Base-by-base conservation (phyloP, 1,140 invertebrate genomes). In the Marisa cornuarietis region DNA sequence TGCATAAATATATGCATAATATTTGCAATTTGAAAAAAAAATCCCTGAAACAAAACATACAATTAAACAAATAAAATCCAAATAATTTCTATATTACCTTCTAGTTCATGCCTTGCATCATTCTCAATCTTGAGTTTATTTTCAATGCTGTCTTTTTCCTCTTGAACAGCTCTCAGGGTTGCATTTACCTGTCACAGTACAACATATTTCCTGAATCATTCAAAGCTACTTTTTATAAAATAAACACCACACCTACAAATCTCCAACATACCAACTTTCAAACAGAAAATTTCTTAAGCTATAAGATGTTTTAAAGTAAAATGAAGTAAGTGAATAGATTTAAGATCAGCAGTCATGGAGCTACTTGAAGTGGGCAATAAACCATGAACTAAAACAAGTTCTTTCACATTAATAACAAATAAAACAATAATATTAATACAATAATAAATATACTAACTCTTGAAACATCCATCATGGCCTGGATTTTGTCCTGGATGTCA, bases 111-210 rank as follows among this genome's bases (percentile, higher is more conserved):
- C 31, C 90, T 87, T 58, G 88, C 86, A 73, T 92, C 90, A 54
- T 89, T 87, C 71, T 91, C 90, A 75, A 88, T 89, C 54, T 90
- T 86, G 54, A 92, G 83, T 85, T 90, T 90, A 81, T 91, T 90
- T 66, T 91, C 86, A 66, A 92, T 71, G 22, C 82, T 79, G 74
- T 87, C 83, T 78, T 86, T 88, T 71, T 90, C 88, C 31, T 90
- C 91, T 83, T 91, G 87, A n/a, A 91, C 81, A 42, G 88, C 79
- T 66, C 85, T 69, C 42, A 90, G 78, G 26, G 81, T 79, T 42
- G 88, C 88, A 83, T 87, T 89, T 20, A 89, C 85, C 87, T 88
- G 71, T 31, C n/a, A 73, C 71, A 61, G 22, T 24, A 66, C 24
- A 69, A 26, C 52, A 71, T 20, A 22, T 18, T 54, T 63, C 42